phyloP scores from a whole-genome alignment of 1,140 invertebrate species.

The Doryteuthis pealeii region DNA sequence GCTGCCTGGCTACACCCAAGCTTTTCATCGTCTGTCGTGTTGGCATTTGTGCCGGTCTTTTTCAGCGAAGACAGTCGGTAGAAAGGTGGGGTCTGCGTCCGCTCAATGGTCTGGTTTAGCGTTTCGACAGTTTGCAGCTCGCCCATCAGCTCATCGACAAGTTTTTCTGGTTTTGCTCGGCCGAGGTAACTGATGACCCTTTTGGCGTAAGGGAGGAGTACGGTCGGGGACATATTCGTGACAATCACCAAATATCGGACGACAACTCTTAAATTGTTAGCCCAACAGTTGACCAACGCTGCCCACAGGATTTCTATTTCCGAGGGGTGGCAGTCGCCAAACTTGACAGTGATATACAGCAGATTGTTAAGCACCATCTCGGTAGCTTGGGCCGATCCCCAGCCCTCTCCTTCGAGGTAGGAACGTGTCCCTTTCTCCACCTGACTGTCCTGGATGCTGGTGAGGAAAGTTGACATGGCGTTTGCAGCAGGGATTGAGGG shows the following conservation, averaged over 20 bases:
- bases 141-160: conserved; percentile 95
- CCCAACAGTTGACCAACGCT: conserved; percentile 91
- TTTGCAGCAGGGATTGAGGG: conserved; percentile 84
- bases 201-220: conserved; percentile 89
- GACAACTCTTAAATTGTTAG: conserved; percentile 95
- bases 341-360: conserved; percentile 95
- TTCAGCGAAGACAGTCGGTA: conserved; percentile 81
- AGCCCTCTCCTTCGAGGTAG: conserved; percentile 77
- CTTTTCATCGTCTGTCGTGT: conserved; percentile 53
- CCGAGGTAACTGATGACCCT: conserved; percentile 91
- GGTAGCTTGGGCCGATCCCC: conserved; percentile 95
- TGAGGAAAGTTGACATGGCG: conserved; percentile 52
- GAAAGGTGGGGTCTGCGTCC: conserved; percentile 96
- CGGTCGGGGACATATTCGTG: conserved; percentile 90
- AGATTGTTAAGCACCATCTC: conserved; percentile 99
- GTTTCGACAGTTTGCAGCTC: conserved; percentile 95
- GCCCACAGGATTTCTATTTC: conserved; percentile 96
- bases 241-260: conserved; percentile 97
- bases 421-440: conserved; percentile 41
- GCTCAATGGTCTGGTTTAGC: conserved; percentile 88
- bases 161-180: conserved; percentile 81
- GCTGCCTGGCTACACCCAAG: conserved; percentile 29
- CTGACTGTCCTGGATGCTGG: conserved; percentile 45
- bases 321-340: conserved; percentile 91
- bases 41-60: conserved; percentile 31